Evolutionary conservation across 1,140 invertebrate species (phyloP).

Genomic region (Holcopasites calliopsidis): DNA sequence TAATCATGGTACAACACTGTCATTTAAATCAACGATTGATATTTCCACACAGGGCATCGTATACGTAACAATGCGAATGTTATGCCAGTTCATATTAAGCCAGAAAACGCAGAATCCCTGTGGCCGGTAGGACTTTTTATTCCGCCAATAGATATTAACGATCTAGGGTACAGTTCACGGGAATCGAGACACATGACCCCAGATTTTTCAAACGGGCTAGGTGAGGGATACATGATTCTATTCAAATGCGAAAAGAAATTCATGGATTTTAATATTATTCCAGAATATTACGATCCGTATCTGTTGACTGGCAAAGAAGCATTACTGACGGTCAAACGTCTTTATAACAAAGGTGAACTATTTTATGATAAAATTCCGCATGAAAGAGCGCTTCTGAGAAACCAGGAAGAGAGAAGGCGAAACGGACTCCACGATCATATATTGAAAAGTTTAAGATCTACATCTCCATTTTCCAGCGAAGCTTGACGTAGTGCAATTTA

Average conservation of each 20-base stretch:
- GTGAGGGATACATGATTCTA: slow-evolving; percentile 60
- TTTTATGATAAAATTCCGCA: slow-evolving; percentile 84
- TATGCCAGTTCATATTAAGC: slow-evolving; percentile 6
- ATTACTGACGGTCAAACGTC: slow-evolving; percentile 77
- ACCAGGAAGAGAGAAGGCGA: slow-evolving; percentile 81
- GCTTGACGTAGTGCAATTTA: not conserved
- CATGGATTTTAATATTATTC: slow-evolving; percentile 12
- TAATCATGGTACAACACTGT: too few relatives aligned
- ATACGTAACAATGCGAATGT: not conserved
- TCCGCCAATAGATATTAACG: slow-evolving; percentile 62
- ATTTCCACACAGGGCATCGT: slow-evolving; percentile 6
- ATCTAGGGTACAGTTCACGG: slow-evolving; percentile 61
- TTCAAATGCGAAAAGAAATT: not conserved
- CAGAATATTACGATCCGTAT: slow-evolving; percentile 77
- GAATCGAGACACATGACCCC: slow-evolving; percentile 60
- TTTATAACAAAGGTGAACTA: slow-evolving; percentile 80
- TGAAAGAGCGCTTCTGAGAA: slow-evolving; percentile 80
- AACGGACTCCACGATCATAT: slow-evolving; percentile 82
- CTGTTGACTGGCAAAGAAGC: slow-evolving; percentile 80
- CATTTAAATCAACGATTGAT: too few relatives aligned
- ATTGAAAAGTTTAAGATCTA: slow-evolving; percentile 81
- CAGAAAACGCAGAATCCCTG: slow-evolving; percentile 61
- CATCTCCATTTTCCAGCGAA: slow-evolving; percentile 81
- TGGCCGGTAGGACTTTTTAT: slow-evolving; percentile 70
- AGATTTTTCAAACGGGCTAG: slow-evolving; percentile 67